A percentile compares a stretch with the other conserved stretches of the same genome.
phyloP scores from a whole-genome alignment of 2,888 invertebrate species.

The Lasioglossum leucozonium region DNA sequence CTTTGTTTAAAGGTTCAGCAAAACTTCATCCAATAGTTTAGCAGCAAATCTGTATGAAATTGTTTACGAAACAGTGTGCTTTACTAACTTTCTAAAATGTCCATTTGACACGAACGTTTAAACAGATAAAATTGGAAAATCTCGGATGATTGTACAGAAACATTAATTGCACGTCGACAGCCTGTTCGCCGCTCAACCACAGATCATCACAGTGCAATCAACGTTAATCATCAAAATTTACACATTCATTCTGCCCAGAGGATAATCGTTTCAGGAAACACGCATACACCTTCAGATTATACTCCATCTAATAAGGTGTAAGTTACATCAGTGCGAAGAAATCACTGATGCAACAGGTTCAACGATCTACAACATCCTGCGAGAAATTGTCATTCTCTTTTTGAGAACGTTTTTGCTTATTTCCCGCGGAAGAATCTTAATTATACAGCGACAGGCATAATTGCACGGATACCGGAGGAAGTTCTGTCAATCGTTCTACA shows the following conservation, averaged over 20 bases:
- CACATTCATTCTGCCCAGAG: background rate
- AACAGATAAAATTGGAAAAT: background rate
- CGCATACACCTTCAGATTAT: background rate
- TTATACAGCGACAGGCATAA: background rate
- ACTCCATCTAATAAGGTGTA: background rate
- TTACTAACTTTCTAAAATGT: background rate
- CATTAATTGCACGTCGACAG: background rate
- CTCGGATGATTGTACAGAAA: background rate
- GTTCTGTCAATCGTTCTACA: background rate
- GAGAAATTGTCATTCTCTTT: background rate
- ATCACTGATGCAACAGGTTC: slow-evolving; percentile 14
- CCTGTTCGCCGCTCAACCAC: background rate
- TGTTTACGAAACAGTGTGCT: background rate
- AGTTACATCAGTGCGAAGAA: background rate
- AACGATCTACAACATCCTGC: background rate
- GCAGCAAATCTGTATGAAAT: background rate
- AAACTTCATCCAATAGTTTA: background rate
- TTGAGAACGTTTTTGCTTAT: background rate
- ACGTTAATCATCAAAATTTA: background rate
- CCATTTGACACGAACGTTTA: background rate
- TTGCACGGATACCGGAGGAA: background rate
- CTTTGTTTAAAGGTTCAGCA: background rate
- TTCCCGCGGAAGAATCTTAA: background rate
- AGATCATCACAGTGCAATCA: background rate
- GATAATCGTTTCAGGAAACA: background rate